phyloP scores from a whole-genome alignment of 1,140 invertebrate species.

The Panulirus ornatus region DNA sequence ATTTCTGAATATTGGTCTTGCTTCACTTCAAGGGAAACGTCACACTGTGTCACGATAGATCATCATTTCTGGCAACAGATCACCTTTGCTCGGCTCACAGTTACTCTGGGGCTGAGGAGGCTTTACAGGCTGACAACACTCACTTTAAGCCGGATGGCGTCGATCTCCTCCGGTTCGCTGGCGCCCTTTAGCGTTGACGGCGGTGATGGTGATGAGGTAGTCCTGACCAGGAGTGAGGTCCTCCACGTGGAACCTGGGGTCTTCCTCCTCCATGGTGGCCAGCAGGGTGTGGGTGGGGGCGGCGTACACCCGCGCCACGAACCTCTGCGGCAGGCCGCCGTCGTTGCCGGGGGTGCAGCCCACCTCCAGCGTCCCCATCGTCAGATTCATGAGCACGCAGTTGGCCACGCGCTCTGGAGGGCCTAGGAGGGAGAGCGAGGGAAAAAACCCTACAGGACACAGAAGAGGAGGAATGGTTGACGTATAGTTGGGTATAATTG shows the following conservation, averaged over 20 bases:
- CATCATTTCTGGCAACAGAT: too few species aligned
- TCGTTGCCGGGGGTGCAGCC: conserved; percentile 71
- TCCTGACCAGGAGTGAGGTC: conserved; percentile 93
- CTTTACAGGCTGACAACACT: too few species aligned
- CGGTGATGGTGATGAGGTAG: conserved; percentile 97
- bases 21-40: too few species aligned
- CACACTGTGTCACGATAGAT: too few species aligned
- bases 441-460: too few species aligned
- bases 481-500: neutral
- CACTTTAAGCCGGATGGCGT: conserved; percentile 81
- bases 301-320: conserved; percentile 69
- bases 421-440: conserved; percentile 21
- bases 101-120: too few species aligned
- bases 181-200: conserved; percentile 97
- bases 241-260: conserved; percentile 85
- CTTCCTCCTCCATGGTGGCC: conserved; percentile 54
- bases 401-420: conserved; percentile 69
- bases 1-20: too few species aligned
- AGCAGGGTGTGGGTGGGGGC: conserved; percentile 67
- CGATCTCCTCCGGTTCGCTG: conserved; percentile 93
- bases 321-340: conserved; percentile 66
- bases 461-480: too few species aligned
- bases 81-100: too few species aligned
- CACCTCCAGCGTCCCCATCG: conserved; percentile 69
- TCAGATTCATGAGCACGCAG: conserved; percentile 72